phyloP scores from a whole-genome alignment of 2,888 invertebrate genomes.

The Brachyopa scutellaris region DNA sequence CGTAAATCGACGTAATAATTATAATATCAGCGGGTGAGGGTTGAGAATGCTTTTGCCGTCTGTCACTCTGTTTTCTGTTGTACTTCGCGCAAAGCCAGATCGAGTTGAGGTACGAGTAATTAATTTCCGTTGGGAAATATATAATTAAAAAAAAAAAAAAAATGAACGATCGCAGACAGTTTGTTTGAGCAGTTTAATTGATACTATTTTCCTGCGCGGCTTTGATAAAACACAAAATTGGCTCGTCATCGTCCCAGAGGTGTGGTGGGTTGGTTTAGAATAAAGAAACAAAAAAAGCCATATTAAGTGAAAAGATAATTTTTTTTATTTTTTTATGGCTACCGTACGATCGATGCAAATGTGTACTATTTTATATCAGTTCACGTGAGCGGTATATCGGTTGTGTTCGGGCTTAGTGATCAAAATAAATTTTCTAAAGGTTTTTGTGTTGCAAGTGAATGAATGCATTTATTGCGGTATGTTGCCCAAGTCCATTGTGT shows the following conservation, averaged over 20 bases:
- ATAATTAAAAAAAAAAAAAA: too few relatives aligned
- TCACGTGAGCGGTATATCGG: constrained; percentile 1
- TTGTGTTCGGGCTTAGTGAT: not conserved
- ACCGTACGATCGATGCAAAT: not conserved
- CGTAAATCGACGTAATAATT: constrained; percentile 7
- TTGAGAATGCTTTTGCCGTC: too few relatives aligned
- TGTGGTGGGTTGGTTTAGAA: not conserved
- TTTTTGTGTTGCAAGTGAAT: not conserved
- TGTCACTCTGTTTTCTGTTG: too few relatives aligned
- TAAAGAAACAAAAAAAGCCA: not conserved
- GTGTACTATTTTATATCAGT: not conserved
- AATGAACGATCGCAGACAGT: too few relatives aligned
- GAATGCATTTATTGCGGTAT: not conserved
- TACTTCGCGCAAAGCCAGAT: too few relatives aligned
- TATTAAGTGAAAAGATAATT: not conserved
- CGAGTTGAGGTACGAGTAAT: constrained; percentile 7
- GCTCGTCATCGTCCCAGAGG: constrained; percentile 5
- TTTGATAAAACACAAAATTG: constrained; percentile 35
- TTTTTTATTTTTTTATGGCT: not conserved
- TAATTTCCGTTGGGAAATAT: not conserved
- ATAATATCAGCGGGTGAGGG: too few relatives aligned
- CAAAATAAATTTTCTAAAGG: not conserved
- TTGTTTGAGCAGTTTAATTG: too few relatives aligned
- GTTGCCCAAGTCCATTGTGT: too few relatives aligned
- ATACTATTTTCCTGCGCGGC: not conserved